Percentiles rank a stretch among this genome's conserved stretches.
Evolutionary conservation across 2,797 vertebrate species (phyloP).

Genomic region (Pseudochromis fuscus): DNA sequence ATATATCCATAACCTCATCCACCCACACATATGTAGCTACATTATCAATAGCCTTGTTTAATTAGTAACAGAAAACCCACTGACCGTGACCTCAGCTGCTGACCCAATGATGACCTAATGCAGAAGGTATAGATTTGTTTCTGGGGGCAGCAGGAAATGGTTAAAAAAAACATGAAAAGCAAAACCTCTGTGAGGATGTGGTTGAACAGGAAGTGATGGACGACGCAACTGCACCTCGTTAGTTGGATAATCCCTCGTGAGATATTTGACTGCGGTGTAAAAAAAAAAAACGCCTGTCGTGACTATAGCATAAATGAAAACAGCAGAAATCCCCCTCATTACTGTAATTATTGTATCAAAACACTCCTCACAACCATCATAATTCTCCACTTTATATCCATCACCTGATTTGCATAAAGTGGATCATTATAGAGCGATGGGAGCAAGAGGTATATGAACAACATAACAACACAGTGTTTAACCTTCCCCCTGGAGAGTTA

Average conservation of each 20-base stretch:
- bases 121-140: slow-evolving; percentile 26
- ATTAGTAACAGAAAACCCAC: slow-evolving; percentile 10
- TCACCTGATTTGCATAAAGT: slow-evolving; percentile 53
- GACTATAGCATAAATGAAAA: slow-evolving; percentile 20
- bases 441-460: slow-evolving; percentile 32
- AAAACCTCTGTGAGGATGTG: slow-evolving; percentile 13
- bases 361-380: slow-evolving; percentile 12
- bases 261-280: slow-evolving; percentile 51
- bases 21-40: slow-evolving; percentile 17
- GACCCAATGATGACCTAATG: too few relatives aligned
- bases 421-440: slow-evolving; percentile 40
- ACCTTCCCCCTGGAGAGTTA: slow-evolving; percentile 45
- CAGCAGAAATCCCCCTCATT: slow-evolving; percentile 16
- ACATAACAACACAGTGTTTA: slow-evolving; percentile 53
- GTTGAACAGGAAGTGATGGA: slow-evolving; percentile 59
- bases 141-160: slow-evolving; percentile 9
- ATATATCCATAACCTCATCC: slow-evolving; percentile 1
- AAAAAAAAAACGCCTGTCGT: slow-evolving; percentile 41
- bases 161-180: neutral
- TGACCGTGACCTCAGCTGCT: slow-evolving; percentile 3
- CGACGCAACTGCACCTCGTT: slow-evolving; percentile 69
- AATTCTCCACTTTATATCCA: slow-evolving; percentile 24
- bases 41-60: slow-evolving; percentile 23
- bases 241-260: slow-evolving; percentile 69
- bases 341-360: slow-evolving; percentile 47